Evolutionary conservation across 1,140 invertebrate genomes (phyloP).

Genomic region (Battus philenor): DNA sequence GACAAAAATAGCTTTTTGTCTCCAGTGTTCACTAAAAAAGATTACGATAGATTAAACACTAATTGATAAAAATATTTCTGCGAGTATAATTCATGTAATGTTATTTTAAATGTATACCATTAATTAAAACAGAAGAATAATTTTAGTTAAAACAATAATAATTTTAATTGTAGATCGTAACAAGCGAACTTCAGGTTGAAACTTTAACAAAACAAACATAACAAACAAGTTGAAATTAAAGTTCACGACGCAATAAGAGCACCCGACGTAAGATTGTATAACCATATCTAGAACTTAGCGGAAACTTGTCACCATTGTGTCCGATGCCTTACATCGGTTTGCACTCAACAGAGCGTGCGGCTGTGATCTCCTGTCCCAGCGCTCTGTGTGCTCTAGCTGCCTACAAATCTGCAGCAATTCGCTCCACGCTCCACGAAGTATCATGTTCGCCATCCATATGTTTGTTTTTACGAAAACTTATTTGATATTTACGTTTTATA

Average conservation of each 20-base stretch:
- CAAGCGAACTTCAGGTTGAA: neutral
- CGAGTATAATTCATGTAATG: no score
- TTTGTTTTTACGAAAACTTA: neutral
- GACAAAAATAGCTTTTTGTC: no score
- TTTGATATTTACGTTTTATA: neutral
- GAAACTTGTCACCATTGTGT: slow-evolving; percentile 32
- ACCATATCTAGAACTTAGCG: slow-evolving; percentile 22
- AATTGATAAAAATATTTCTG: no score
- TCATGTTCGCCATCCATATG: neutral
- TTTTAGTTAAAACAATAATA: no score
- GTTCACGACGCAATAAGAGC: neutral
- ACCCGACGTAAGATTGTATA: slow-evolving; percentile 18
- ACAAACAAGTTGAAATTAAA: neutral
- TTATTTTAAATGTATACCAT: no score
- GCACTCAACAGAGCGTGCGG: slow-evolving; percentile 33
- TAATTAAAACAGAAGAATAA: no score
- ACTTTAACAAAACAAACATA: neutral
- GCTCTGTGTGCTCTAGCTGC: neutral
- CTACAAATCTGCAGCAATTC: neutral
- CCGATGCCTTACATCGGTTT: slow-evolving; percentile 30
- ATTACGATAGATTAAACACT: no score
- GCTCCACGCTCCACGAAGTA: neutral
- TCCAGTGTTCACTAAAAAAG: no score
- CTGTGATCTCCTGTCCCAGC: slow-evolving; percentile 21
- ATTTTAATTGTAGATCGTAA: neutral